These are phyloP conservation scores for Lomographa bimaculata DNA, from an alignment of 2,888 invertebrate species.

Conservation along the genomic window DNA sequence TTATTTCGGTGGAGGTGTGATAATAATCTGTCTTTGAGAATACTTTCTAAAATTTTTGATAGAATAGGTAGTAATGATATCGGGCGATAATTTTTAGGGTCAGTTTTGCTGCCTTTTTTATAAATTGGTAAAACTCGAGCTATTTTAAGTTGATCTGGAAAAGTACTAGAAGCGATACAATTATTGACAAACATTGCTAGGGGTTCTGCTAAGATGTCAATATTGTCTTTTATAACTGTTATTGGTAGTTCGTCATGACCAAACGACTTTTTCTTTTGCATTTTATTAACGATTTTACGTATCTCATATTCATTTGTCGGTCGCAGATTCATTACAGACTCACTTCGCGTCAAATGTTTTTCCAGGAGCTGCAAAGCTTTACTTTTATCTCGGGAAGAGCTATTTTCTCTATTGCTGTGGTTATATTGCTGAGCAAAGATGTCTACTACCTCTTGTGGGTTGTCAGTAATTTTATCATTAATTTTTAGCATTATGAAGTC, in stretches of 20 bases:
- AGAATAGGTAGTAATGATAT: not conserved
- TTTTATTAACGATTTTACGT: not conserved
- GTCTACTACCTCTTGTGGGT: not conserved
- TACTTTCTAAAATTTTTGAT: not conserved
- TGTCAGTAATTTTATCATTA: not conserved
- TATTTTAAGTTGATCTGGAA: not conserved
- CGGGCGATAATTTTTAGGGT: not conserved
- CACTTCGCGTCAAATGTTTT: too few species aligned
- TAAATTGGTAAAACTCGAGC: not conserved
- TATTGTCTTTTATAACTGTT: not conserved
- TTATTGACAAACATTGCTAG: not conserved
- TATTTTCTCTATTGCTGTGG: not conserved
- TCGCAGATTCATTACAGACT: not conserved
- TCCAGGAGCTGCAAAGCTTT: too few species aligned
- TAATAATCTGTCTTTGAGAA: not conserved
- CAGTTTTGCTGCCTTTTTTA: slow-evolving; percentile 1
- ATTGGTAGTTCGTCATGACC: not conserved
- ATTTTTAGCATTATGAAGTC: not conserved
- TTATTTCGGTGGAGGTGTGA: not conserved
- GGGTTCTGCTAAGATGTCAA: not conserved
- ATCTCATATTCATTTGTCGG: not conserved
- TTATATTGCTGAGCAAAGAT: not conserved
- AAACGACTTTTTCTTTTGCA: not conserved
- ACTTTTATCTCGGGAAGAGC: too few species aligned
- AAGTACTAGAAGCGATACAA: not conserved